Conservation (phyloP, 2,113 vertebrate genomes). For the Siniperca knerii region DNA sequence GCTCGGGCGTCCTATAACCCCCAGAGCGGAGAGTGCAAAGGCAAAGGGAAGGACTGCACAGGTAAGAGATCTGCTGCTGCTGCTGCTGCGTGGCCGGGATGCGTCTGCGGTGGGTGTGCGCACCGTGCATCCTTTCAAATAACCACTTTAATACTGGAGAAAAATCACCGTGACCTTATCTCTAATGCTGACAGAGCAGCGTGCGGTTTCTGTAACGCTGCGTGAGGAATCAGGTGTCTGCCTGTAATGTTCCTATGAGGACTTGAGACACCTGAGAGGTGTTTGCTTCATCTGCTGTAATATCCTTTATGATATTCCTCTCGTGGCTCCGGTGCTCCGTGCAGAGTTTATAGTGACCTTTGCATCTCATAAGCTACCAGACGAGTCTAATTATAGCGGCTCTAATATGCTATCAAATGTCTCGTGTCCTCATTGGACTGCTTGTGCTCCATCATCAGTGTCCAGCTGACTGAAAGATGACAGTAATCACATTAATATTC, state of each 20-base stretch:
- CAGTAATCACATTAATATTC: not conserved
- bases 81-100: not conserved
- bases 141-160: too few species aligned
- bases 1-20: conserved; percentile 81
- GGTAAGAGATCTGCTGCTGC: conserved; percentile 68
- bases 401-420: not conserved
- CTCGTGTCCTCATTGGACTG: not conserved
- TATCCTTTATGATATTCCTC: not conserved
- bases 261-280: too few species aligned
- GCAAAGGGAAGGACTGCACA: conserved; percentile 86
- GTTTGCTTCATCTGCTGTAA: too few species aligned
- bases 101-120: not conserved
- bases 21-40: conserved; percentile 83
- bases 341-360: conserved; percentile 16
- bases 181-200: not conserved
- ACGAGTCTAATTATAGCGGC: not conserved
- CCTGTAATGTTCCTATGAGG: not conserved
- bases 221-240: not conserved
- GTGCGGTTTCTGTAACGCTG: not conserved
- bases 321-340: not conserved
- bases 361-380: not conserved
- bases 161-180: not conserved
- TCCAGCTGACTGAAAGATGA: not conserved
- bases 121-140: not conserved
- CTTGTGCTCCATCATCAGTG: not conserved